A percentile compares a stretch with the other conserved stretches of the same genome.
Evolutionary conservation across 2,888 invertebrate genomes (phyloP).

Genomic region (Eucera pruinosa): DNA sequence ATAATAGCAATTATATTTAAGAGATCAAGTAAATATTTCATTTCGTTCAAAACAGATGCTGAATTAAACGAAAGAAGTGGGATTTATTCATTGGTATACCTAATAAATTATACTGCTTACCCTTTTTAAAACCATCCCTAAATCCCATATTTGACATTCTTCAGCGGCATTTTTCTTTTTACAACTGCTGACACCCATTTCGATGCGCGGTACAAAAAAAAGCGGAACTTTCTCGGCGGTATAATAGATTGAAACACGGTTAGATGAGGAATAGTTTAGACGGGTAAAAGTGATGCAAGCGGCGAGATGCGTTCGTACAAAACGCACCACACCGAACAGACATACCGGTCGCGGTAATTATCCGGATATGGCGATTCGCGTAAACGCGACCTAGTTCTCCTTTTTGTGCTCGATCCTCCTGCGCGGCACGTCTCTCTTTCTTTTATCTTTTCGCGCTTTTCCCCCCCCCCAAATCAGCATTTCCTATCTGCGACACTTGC

Average conservation of each 20-base stretch:
- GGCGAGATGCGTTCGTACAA: conserved; percentile 55
- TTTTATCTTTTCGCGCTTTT: conserved; percentile 9
- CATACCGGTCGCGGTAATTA: conserved; percentile 72
- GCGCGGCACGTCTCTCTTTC: conserved; percentile 30
- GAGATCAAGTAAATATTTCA: too few relatives aligned
- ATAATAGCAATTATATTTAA: too few relatives aligned
- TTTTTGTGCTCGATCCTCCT: conserved; percentile 62
- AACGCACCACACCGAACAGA: conserved; percentile 47
- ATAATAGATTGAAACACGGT: conserved; percentile 6
- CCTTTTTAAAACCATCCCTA: too few relatives aligned
- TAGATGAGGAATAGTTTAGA: conserved; percentile 44
- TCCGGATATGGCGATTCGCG: conserved; percentile 76
- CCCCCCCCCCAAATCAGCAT: neutral
- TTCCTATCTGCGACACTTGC: too few relatives aligned
- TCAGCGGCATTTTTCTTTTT: too few relatives aligned
- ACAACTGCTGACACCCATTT: too few relatives aligned
- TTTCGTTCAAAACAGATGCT: too few relatives aligned
- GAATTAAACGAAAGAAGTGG: too few relatives aligned
- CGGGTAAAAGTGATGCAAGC: conserved; percentile 67
- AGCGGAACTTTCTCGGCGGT: conserved; percentile 23
- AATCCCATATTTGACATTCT: too few relatives aligned
- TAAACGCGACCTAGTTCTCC: conserved; percentile 74
- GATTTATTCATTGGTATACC: too few relatives aligned
- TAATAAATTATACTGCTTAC: too few relatives aligned
- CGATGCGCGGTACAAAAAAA: too few relatives aligned